Conservation (phyloP, 2,113 vertebrate genomes). For the Mobula birostris region DNA sequence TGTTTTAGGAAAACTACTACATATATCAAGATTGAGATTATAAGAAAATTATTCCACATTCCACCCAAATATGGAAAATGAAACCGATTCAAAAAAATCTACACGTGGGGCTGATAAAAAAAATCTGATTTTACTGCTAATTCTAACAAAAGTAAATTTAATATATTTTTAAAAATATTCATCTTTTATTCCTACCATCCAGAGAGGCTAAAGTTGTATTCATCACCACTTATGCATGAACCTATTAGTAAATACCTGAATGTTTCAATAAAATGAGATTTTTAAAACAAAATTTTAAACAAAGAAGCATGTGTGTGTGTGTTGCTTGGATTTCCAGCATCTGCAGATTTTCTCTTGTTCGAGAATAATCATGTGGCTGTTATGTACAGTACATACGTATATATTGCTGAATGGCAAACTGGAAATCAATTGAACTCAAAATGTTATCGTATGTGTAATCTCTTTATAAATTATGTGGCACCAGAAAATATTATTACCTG, state of each 20-base stretch:
- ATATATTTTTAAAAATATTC: constrained; percentile 23
- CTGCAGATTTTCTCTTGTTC: no score
- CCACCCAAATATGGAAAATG: background rate
- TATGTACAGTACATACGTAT: no score
- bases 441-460: background rate
- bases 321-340: no score
- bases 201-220: background rate
- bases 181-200: background rate
- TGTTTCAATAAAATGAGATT: background rate
- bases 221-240: background rate
- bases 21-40: background rate
- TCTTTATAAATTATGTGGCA: constrained; percentile 37
- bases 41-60: background rate
- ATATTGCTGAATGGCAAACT: background rate
- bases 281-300: constrained; percentile 3
- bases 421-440: background rate
- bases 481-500: constrained; percentile 27
- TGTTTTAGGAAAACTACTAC: background rate
- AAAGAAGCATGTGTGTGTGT: background rate
- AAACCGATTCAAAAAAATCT: background rate
- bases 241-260: background rate
- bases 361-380: background rate
- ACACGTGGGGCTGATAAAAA: constrained; percentile 40
- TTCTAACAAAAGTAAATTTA: constrained; percentile 39
- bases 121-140: constrained; percentile 42